phyloP scores from a whole-genome alignment of 2,113 vertebrate genomes.

The Carassius carassius region DNA sequence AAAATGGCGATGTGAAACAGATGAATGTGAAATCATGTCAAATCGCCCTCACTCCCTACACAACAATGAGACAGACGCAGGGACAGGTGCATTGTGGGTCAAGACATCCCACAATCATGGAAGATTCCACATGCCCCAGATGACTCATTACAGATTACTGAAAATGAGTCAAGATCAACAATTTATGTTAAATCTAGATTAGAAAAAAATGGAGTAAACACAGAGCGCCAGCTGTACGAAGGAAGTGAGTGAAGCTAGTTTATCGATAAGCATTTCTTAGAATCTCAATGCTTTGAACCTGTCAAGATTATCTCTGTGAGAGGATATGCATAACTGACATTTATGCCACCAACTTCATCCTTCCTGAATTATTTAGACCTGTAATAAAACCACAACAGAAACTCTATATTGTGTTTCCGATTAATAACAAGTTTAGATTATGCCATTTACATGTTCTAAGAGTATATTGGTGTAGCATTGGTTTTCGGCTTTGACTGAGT shows the following conservation, averaged over 20 bases:
- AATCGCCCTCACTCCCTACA: constrained; percentile 43
- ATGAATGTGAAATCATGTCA: constrained; percentile 67
- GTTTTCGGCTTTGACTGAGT: constrained; percentile 48
- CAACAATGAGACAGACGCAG: constrained; percentile 58
- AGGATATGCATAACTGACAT: background rate
- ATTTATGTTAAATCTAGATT: constrained; percentile 10
- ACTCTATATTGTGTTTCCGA: constrained; percentile 2
- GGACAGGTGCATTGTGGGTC: constrained; percentile 62
- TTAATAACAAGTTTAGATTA: constrained; percentile 38
- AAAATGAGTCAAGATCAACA: background rate
- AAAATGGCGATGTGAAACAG: constrained; percentile 72
- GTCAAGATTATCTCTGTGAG: constrained; percentile 22
- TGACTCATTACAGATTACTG: background rate
- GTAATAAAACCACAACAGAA: constrained; percentile 1
- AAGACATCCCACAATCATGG: constrained; percentile 19
- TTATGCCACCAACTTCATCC: constrained; percentile 17
- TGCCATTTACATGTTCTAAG: constrained; percentile 36
- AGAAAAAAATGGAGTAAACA: background rate
- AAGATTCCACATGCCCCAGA: background rate
- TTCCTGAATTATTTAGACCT: background rate
- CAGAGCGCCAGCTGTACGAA: background rate
- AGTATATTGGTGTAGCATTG: constrained; percentile 45
- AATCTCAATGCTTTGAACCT: background rate
- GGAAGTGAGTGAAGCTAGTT: background rate
- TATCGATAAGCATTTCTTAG: constrained; percentile 32